These are phyloP conservation scores for Pseudoips prasinana DNA, from an alignment of 2,888 invertebrate species.

Conservation along the genomic window DNA sequence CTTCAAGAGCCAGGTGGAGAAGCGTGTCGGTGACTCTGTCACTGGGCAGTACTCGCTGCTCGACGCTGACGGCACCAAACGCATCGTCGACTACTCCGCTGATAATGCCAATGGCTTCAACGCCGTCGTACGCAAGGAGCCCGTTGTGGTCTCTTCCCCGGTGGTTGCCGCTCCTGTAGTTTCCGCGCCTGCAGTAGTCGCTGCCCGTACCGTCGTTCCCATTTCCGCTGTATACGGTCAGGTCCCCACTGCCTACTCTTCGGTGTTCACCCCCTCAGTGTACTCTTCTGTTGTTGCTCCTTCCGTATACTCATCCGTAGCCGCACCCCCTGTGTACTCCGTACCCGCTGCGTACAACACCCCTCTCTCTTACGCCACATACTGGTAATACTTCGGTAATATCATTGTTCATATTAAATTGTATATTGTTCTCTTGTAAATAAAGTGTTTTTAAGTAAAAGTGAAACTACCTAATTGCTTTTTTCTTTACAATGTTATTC, in stretches of 20 bases:
- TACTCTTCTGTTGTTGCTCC: conserved; percentile 13
- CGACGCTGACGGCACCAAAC: conserved; percentile 78
- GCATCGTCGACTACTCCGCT: conserved; percentile 79
- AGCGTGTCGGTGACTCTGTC: conserved; percentile 71
- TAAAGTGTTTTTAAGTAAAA: no score
- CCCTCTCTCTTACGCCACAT: conserved; percentile 27
- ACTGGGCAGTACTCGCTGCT: conserved; percentile 78
- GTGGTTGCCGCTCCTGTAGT: no score
- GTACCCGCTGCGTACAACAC: conserved; percentile 20
- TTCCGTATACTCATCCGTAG: conserved; percentile 16
- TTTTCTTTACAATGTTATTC: no score
- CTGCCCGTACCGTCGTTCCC: conserved; percentile 29
- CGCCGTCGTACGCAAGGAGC: conserved; percentile 78
- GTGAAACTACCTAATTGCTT: no score
- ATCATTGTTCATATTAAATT: no score
- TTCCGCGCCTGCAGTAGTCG: conserved; percentile 26
- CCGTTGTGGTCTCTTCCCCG: conserved; percentile 49
- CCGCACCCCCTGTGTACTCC: conserved; percentile 20
- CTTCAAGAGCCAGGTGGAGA: conserved; percentile 78
- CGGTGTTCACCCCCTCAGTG: conserved; percentile 1
- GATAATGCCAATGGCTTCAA: conserved; percentile 78
- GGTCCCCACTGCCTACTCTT: conserved; percentile 15
- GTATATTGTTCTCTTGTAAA: no score
- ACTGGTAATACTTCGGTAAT: no score
- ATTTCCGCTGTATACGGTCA: conserved; percentile 28